phyloP scores from a whole-genome alignment of 2,888 invertebrate genomes.

The Hoplodrina ambigua region DNA sequence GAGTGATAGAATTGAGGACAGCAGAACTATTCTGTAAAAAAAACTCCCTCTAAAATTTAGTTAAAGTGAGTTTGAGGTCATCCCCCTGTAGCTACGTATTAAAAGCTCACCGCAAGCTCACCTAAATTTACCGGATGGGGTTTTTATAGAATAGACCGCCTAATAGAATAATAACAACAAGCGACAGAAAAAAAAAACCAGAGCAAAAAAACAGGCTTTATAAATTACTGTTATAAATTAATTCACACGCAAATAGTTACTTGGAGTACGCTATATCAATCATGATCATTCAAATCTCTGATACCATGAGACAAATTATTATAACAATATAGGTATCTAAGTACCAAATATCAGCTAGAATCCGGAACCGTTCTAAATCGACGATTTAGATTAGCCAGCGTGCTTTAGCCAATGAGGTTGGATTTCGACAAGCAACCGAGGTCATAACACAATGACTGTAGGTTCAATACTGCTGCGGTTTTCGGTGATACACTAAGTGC shows the following conservation, averaged over 20 bases:
- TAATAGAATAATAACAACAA: too few species aligned
- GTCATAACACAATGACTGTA: slow-evolving; percentile 67
- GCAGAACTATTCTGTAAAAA: too few species aligned
- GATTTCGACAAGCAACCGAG: slow-evolving; percentile 65
- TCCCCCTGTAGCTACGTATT: too few species aligned
- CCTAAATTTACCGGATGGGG: too few species aligned
- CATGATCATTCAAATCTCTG: slow-evolving; percentile 4
- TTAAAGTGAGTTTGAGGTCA: too few species aligned
- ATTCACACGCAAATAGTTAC: slow-evolving; percentile 2
- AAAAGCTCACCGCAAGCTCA: background rate
- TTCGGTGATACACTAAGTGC: background rate
- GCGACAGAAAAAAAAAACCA: background rate
- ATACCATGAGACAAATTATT: slow-evolving; percentile 18
- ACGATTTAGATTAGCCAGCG: slow-evolving; percentile 60
- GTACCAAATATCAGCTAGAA: slow-evolving; percentile 46
- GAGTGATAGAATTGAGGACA: too few species aligned
- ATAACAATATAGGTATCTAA: slow-evolving; percentile 3
- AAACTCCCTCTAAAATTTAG: too few species aligned
- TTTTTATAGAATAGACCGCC: too few species aligned
- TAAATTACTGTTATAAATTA: background rate
- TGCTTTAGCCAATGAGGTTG: slow-evolving; percentile 66
- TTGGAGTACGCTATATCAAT: slow-evolving; percentile 25
- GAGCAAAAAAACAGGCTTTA: background rate
- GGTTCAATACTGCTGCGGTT: background rate
- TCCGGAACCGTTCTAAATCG: slow-evolving; percentile 64